Base-by-base conservation (phyloP, 2,888 invertebrate genomes). In the Troglohyphantes excavatus region DNA sequence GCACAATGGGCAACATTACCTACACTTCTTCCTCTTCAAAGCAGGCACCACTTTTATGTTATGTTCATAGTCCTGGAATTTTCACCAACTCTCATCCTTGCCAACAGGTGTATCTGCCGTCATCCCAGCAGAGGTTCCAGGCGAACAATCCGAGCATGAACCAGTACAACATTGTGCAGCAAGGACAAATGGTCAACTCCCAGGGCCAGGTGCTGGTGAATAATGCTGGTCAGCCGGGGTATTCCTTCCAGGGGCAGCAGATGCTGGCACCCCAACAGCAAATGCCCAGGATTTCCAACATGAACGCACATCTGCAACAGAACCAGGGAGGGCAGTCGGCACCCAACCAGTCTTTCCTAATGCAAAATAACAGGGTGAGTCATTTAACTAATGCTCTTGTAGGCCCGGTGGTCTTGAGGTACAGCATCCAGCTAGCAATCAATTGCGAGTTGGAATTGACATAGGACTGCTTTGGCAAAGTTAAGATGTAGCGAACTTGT, bases 361-460 rank as follows among this genome's bases (percentile, higher is more conserved):
- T 82, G 82, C 72, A 59, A 72, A 82, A 61, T 63, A 82, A 59
- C 29, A 81, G 70, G 82, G 82, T 82, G n/a, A 72, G 82, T n/a
- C n/a, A n/a, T n/a, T n/a, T n/a, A n/a, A n/a, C n/a, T n/a, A n/a
- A n/a, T n/a, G n/a, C n/a, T n/a, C n/a, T n/a, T n/a, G n/a, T n/a
- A n/a, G n/a, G n/a, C n/a, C n/a, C n/a, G n/a, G n/a, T n/a, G n/a
- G n/a, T n/a, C n/a, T n/a, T n/a, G n/a, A n/a, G n/a, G n/a, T n/a
- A n/a, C n/a, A n/a, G n/a, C n/a, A n/a, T n/a, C n/a, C n/a, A n/a
- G n/a, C n/a, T n/a, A n/a, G n/a, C n/a, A n/a, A n/a, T n/a, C n/a
- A n/a, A n/a, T n/a, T n/a, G n/a, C n/a, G n/a, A n/a, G n/a, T n/a
- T n/a, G n/a, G n/a, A n/a, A n/a, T n/a, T n/a, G n/a, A n/a, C n/a